These are phyloP conservation scores for Dione vanillae DNA, from an alignment of 2,888 invertebrate genomes.

Conservation along the genomic window DNA sequence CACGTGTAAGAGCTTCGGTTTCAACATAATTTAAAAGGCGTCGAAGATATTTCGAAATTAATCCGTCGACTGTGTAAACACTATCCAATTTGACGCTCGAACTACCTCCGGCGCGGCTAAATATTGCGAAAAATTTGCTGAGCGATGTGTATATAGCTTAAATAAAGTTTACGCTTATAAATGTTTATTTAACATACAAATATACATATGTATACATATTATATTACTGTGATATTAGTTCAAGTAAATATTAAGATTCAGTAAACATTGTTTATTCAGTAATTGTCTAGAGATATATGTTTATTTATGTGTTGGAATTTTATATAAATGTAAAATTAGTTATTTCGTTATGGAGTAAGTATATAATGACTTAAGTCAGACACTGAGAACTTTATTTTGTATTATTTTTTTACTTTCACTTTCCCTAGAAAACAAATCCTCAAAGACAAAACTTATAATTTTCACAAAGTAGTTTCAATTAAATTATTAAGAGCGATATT, in stretches of 20 bases:
- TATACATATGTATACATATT: not conserved
- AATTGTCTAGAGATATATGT: no score
- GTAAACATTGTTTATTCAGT: not conserved
- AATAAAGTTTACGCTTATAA: slow-evolving; percentile 14
- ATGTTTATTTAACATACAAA: slow-evolving; percentile 1
- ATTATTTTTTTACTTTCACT: no score
- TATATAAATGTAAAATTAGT: no score
- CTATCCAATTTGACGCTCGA: slow-evolving; percentile 26
- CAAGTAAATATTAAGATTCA: not conserved
- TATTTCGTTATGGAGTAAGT: no score
- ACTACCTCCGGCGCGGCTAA: slow-evolving; percentile 19
- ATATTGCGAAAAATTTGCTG: slow-evolving; percentile 18
- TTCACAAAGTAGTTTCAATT: no score
- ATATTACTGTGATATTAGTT: not conserved
- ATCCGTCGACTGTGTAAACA: slow-evolving; percentile 23
- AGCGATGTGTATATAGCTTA: slow-evolving; percentile 11
- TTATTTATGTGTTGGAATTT: no score
- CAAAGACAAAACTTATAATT: no score
- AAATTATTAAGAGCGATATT: no score
- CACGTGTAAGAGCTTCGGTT: slow-evolving; percentile 5
- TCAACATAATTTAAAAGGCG: slow-evolving; percentile 15
- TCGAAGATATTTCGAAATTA: slow-evolving; percentile 23
- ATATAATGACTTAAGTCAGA: no score
- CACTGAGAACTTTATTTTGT: no score
- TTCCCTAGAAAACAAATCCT: no score